Evolutionary conservation across 2,888 invertebrate species (phyloP).

Genomic region (Eretmocerus hayati): DNA sequence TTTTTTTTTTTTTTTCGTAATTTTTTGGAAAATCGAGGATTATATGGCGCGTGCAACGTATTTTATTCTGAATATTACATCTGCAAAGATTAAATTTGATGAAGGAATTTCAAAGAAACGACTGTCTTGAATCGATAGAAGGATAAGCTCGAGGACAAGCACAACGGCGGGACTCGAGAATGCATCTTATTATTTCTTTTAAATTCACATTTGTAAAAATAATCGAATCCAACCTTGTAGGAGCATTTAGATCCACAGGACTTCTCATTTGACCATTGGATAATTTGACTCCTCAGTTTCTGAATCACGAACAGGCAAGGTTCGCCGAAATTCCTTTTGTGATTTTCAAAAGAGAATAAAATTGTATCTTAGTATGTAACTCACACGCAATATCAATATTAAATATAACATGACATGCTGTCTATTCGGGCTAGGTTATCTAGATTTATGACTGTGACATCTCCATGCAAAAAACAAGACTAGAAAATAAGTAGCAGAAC

Average conservation of each 20-base stretch:
- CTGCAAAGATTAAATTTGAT: not conserved
- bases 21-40: not conserved
- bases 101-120: too few relatives aligned
- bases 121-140: too few relatives aligned
- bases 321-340: constrained; percentile 29
- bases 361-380: too few relatives aligned
- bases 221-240: constrained; percentile 9
- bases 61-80: not conserved
- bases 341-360: not conserved
- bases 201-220: not conserved
- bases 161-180: too few relatives aligned
- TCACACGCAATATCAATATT: too few relatives aligned
- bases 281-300: constrained; percentile 30
- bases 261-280: constrained; percentile 28
- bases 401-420: too few relatives aligned
- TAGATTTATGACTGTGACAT: too few relatives aligned
- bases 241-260: constrained; percentile 22
- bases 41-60: not conserved
- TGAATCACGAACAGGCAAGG: constrained; percentile 30
- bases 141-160: too few relatives aligned
- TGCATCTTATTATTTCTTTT: too few relatives aligned
- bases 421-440: too few relatives aligned
- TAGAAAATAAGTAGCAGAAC: too few relatives aligned
- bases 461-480: too few relatives aligned
- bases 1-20: not conserved